These are phyloP conservation scores for Aleiodes testaceus DNA, from an alignment of 2,888 invertebrate genomes.

Conservation along the genomic window DNA sequence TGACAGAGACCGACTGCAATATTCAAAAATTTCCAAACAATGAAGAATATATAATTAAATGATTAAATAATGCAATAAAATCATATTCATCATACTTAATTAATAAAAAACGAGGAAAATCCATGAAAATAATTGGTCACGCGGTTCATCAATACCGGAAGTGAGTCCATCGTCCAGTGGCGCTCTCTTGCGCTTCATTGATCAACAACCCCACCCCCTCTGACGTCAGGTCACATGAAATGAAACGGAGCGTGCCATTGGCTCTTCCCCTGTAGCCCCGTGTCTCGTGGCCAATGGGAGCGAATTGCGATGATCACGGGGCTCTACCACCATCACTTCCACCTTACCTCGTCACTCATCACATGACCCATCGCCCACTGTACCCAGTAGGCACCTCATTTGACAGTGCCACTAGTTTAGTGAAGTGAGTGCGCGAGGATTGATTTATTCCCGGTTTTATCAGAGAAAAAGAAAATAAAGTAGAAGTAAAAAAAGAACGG, in stretches of 20 bases:
- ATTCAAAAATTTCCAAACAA: neutral
- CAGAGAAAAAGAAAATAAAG: neutral
- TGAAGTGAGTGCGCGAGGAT: conserved; percentile 87
- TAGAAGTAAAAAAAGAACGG: conserved; percentile 5
- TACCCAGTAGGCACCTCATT: conserved; percentile 82
- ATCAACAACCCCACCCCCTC: conserved; percentile 61
- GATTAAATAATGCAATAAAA: neutral
- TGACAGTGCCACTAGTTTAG: conserved; percentile 89
- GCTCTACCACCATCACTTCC: conserved; percentile 63
- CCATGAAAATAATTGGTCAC: conserved; percentile 60
- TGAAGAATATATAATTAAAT: too few relatives aligned
- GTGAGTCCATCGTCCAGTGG: conserved; percentile 1
- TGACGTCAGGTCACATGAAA: conserved; percentile 75
- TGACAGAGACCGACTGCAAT: too few relatives aligned
- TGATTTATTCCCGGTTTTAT: conserved; percentile 75
- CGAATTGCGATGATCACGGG: conserved; percentile 53
- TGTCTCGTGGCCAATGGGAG: conserved; percentile 76
- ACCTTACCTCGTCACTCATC: conserved; percentile 75
- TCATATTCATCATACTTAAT: neutral
- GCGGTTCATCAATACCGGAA: conserved; percentile 54
- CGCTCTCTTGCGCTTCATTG: conserved; percentile 73
- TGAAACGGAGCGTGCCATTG: conserved; percentile 75
- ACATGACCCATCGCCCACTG: conserved; percentile 84
- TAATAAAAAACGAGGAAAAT: conserved; percentile 39
- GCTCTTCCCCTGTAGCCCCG: conserved; percentile 67